phyloP scores from a whole-genome alignment of 2,797 vertebrate genomes.

The Microctenopoma stevenorrisi region DNA sequence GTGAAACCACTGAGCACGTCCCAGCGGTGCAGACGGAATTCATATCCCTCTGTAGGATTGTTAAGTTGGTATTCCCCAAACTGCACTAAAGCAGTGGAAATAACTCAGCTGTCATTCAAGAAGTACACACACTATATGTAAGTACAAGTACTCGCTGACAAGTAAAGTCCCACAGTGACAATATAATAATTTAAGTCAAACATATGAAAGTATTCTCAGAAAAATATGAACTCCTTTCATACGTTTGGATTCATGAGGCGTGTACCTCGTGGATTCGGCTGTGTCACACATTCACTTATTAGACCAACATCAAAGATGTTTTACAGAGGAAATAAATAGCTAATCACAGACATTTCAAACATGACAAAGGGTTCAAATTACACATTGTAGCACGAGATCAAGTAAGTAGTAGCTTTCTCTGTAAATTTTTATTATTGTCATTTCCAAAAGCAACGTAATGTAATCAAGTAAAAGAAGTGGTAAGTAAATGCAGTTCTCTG shows the following conservation, averaged over 20 bases:
- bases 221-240: too few species aligned
- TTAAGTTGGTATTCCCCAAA: slow-evolving; percentile 43
- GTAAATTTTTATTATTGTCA: not conserved
- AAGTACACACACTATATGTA: too few species aligned
- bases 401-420: not conserved
- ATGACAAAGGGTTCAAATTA: not conserved
- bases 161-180: too few species aligned
- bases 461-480: too few species aligned
- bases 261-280: too few species aligned
- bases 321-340: not conserved
- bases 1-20: slow-evolving; percentile 33
- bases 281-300: too few species aligned
- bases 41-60: slow-evolving; percentile 44
- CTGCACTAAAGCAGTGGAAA: slow-evolving; percentile 13
- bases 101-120: not conserved
- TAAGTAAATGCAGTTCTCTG: not conserved
- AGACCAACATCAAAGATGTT: too few species aligned
- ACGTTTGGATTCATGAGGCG: too few species aligned
- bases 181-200: too few species aligned
- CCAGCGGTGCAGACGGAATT: slow-evolving; percentile 38
- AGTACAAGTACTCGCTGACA: too few species aligned
- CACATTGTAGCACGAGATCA: too few species aligned
- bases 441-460: not conserved
- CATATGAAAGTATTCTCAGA: too few species aligned
- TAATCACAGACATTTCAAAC: not conserved